phyloP scores from a whole-genome alignment of 1,140 invertebrate genomes.

The Vanessa atalanta region DNA sequence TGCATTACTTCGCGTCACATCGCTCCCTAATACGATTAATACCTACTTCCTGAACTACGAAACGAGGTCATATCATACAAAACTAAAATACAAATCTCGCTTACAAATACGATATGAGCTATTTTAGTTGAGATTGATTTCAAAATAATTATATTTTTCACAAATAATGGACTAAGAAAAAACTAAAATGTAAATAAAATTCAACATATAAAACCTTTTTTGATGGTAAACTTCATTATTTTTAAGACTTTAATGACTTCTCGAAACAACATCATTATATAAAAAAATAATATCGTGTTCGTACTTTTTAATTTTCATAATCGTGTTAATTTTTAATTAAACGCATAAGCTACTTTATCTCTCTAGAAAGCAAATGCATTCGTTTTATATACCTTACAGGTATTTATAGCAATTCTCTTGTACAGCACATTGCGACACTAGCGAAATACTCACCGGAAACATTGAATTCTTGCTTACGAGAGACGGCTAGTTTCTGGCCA shows the following conservation, averaged over 20 bases:
- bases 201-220: no score
- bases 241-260: no score
- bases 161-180: no score
- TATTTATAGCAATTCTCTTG: slow-evolving; percentile 17
- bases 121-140: neutral
- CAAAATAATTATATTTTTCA: no score
- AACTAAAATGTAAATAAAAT: no score
- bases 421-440: neutral
- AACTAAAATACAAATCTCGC: neutral
- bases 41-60: neutral
- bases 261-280: no score
- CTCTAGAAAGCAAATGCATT: neutral
- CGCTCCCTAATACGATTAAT: neutral
- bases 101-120: neutral
- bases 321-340: no score
- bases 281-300: no score
- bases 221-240: no score
- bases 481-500: slow-evolving; percentile 11
- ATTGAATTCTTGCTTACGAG: neutral
- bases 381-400: neutral
- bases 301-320: no score
- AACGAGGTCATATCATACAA: neutral
- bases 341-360: neutral
- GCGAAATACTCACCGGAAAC: neutral
- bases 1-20: slow-evolving; percentile 1